Evolutionary conservation across 2,797 vertebrate genomes (phyloP), one percentile per base, ranked within the genome.

Genomic region (Taenioides sp.): DNA sequence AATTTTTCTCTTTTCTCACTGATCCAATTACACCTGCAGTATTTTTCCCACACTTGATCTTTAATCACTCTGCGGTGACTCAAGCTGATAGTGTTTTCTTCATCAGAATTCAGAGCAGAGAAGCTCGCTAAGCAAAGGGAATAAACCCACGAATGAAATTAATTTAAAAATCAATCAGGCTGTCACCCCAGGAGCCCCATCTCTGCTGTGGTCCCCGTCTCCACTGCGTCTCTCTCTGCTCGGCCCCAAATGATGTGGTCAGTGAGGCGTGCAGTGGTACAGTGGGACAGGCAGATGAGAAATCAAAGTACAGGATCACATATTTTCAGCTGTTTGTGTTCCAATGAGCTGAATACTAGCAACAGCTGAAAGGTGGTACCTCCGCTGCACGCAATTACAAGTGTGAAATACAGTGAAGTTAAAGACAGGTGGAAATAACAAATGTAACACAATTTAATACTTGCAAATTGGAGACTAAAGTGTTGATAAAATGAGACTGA

Each of bases 391-490:
- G 67, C 75, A 75, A 67, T 70, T 10, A 69, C 75, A 31, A 78
- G 74, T 69, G 40, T 86, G 77, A 90, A 86, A 89, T 85, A 64
- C 55, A 89, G 74, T 79, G 75, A 90, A 92, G 92, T 91, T 88
- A 92, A 89, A 93, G 84, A 76, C 86, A 14, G 49, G 68, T 88
- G 81, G 75, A 40, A 40, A 12, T 34, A 34, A 34, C 31, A 34
- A 6, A 34, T 34, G 5, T 1, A 34, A 34, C 7, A 34, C 31
- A 7, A 7, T 5, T 34, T 7, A 6, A 34, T 34, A 34, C 40
- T 3, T 43, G 40, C 31, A 34, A 34, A 7, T 43, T 43, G 11
- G 10, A 40, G 10, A 34, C 73, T 22, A 2, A 12, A 55, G n/a
- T 55, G 76, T 5, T 59, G 23, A 58, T 2, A 25, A 11, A 58